Percentiles rank a stretch among this genome's conserved stretches.
Evolutionary conservation across 2,888 invertebrate species (phyloP).

Genomic region (Drosophila flavopinicola): DNA sequence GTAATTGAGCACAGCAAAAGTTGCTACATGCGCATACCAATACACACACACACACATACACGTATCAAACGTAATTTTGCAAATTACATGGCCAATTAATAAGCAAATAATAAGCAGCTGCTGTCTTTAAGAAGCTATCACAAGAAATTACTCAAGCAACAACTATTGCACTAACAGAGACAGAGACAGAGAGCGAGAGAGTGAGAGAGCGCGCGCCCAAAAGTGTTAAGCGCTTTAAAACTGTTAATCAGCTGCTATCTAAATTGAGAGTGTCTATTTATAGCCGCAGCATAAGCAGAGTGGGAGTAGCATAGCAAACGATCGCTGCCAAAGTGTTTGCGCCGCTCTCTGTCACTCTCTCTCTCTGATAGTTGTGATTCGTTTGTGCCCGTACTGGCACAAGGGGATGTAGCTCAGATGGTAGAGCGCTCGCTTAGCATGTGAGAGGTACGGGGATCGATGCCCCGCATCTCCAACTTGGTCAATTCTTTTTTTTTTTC

Average conservation of each 20-base stretch:
- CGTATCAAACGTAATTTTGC: constrained; percentile 50
- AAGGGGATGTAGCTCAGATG: constrained; percentile 84
- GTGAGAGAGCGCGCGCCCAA: constrained; percentile 36
- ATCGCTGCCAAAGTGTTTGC: constrained; percentile 19
- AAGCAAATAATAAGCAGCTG: constrained; percentile 62
- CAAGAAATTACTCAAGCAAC: constrained; percentile 34
- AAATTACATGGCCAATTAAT: constrained; percentile 66
- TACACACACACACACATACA: constrained; percentile 6
- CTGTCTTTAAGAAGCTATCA: constrained; percentile 15
- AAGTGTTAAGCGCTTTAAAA: constrained; percentile 39
- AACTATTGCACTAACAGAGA: constrained; percentile 8
- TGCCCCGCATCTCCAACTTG: constrained; percentile 82
- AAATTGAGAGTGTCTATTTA: constrained; percentile 41
- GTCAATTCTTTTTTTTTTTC: constrained; percentile 1
- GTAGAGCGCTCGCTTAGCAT: constrained; percentile 84
- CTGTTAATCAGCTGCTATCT: constrained; percentile 52
- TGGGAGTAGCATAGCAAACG: constrained; percentile 25
- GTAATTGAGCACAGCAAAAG: constrained; percentile 67
- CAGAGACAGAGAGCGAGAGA: constrained; percentile 5
- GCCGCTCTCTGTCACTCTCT: constrained; percentile 1
- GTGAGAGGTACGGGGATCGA: constrained; percentile 84
- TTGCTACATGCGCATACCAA: constrained; percentile 11
- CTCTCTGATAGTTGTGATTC: constrained; percentile 10
- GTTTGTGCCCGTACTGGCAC: background rate
- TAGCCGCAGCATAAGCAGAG: constrained; percentile 32